These are phyloP conservation scores for Allacma fusca DNA, from an alignment of 2,888 invertebrate genomes.

Conservation along the genomic window DNA sequence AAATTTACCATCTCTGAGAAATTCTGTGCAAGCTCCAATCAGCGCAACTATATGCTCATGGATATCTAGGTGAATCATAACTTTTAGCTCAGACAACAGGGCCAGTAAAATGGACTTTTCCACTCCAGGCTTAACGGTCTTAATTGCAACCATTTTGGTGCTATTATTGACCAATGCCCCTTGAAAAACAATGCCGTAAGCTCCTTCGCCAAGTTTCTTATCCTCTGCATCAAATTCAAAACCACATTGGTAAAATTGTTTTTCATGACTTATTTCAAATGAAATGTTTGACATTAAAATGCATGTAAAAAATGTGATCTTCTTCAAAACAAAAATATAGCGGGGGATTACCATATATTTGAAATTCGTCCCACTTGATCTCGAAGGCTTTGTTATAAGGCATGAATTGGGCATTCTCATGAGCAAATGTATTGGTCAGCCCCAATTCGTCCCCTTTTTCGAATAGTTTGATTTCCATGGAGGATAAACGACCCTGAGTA, in stretches of 20 bases:
- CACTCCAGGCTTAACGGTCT: background rate
- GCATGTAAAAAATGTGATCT: background rate
- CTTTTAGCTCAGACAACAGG: slow-evolving; percentile 11
- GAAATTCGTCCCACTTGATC: background rate
- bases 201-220: background rate
- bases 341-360: background rate
- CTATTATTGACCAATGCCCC: background rate
- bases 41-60: background rate
- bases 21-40: background rate
- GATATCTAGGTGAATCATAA: slow-evolving; percentile 14
- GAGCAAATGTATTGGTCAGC: too few species aligned
- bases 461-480: background rate
- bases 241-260: too few species aligned
- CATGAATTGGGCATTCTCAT: slow-evolving; percentile 14
- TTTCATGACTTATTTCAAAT: too few species aligned
- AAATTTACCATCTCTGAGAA: background rate
- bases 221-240: too few species aligned
- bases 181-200: background rate
- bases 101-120: background rate
- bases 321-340: too few species aligned
- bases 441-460: slow-evolving; percentile 14
- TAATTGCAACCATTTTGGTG: background rate
- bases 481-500: background rate
- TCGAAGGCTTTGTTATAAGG: slow-evolving; percentile 20
- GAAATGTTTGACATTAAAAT: background rate